Evolutionary conservation across 2,797 vertebrate genomes (phyloP).

Genomic region (Chrysocyon brachyurus): DNA sequence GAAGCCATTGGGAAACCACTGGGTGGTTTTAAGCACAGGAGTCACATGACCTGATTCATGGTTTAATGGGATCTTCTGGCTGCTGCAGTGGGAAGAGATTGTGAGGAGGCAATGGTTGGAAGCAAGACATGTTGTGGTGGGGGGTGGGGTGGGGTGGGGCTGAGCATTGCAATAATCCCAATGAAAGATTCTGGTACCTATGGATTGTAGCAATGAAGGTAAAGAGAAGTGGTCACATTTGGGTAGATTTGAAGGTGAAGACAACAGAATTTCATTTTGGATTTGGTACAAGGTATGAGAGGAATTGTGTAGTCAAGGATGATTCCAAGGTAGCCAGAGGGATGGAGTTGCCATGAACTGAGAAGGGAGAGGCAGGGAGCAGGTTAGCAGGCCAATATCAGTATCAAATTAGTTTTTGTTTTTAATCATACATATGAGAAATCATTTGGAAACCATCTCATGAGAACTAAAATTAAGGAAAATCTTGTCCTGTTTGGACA

Average conservation of each 20-base stretch:
- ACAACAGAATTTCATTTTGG: not conserved
- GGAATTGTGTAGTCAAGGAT: not conserved
- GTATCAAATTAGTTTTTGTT: conserved; percentile 1
- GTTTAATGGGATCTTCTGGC: not conserved
- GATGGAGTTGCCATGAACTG: not conserved
- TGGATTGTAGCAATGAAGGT: not conserved
- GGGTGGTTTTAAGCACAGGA: not conserved
- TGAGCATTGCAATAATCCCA: not conserved
- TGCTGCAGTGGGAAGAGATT: not conserved
- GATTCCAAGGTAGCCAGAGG: not conserved
- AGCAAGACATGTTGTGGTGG: no score
- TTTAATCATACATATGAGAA: conserved; percentile 50
- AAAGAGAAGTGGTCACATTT: not conserved
- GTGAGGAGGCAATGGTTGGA: not conserved
- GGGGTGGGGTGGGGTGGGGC: not conserved
- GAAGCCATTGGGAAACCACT: not conserved
- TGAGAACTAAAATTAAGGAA: conserved; percentile 60
- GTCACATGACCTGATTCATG: not conserved
- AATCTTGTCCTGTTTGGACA: conserved; percentile 42
- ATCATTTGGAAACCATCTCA: conserved; percentile 61
- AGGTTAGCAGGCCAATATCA: not conserved
- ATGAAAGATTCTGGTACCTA: not conserved
- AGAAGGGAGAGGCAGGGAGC: not conserved
- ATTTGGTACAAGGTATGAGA: not conserved
- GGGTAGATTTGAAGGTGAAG: not conserved